Evolutionary conservation across 2,797 vertebrate genomes (phyloP).

Genomic region (Eulemur albifrons): DNA sequence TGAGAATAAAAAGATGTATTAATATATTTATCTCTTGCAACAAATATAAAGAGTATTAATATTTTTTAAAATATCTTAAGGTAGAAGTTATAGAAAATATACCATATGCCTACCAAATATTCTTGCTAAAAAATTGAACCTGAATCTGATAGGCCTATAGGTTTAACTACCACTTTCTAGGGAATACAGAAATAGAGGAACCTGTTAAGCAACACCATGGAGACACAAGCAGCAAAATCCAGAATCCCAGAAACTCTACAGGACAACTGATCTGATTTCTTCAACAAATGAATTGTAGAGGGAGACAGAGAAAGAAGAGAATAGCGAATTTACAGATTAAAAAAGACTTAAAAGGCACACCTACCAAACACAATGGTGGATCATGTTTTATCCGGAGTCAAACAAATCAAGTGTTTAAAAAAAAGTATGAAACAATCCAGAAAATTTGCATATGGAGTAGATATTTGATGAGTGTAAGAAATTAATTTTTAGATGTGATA

Average conservation of each 20-base stretch:
- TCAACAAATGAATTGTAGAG: not conserved
- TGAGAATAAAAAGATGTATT: not conserved
- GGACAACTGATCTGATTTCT: not conserved
- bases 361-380: not conserved
- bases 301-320: not conserved
- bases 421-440: not conserved
- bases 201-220: not conserved
- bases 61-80: not conserved
- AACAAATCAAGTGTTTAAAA: not conserved
- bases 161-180: not conserved
- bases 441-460: not conserved
- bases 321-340: not conserved
- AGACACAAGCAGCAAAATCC: not conserved
- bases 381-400: not conserved
- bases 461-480: not conserved
- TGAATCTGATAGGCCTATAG: not conserved
- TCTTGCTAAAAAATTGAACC: not conserved
- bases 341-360: not conserved
- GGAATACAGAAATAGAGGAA: not conserved
- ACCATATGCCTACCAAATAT: not conserved
- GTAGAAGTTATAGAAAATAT: not conserved
- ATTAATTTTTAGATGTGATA: not conserved
- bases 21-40: not conserved
- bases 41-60: not conserved
- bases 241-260: not conserved